Evolutionary conservation across 2,113 vertebrate species (phyloP).

Genomic region (Thymallus thymallus): DNA sequence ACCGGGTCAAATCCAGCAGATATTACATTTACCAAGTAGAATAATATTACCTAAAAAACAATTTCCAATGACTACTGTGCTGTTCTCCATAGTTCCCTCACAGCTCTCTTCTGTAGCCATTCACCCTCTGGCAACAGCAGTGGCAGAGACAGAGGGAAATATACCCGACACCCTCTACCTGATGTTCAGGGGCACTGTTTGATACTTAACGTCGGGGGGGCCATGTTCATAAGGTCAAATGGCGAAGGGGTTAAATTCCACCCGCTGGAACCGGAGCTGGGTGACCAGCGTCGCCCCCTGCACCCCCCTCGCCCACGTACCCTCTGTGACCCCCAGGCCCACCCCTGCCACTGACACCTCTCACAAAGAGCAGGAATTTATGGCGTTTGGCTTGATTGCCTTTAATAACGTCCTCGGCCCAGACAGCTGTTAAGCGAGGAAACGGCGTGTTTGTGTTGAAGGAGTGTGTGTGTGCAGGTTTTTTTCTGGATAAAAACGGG

Average conservation of each 20-base stretch:
- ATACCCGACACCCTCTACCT: conserved; percentile 51
- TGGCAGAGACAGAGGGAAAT: conserved; percentile 2
- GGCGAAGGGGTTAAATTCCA: conserved; percentile 64
- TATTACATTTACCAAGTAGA: no score
- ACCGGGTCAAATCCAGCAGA: no score
- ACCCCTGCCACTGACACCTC: conserved; percentile 51
- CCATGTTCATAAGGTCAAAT: conserved; percentile 63
- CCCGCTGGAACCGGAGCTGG: conserved; percentile 55
- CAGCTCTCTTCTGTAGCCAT: conserved; percentile 44
- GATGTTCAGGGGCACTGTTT: conserved; percentile 59
- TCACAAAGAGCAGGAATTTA: conserved; percentile 66
- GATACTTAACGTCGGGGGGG: conserved; percentile 64
- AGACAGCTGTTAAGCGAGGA: conserved; percentile 53
- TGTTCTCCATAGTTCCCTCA: conserved; percentile 4
- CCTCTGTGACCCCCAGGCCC: conserved; percentile 19
- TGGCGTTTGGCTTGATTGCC: conserved; percentile 32
- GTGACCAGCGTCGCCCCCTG: conserved; percentile 27
- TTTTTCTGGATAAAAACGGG: no score
- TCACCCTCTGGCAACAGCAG: conserved; percentile 54
- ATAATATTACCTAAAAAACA: no score
- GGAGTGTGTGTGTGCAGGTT: conserved; percentile 4
- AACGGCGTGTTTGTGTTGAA: no score
- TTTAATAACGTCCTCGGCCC: conserved; percentile 43
- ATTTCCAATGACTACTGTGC: neutral
- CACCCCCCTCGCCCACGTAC: neutral